Percentiles rank a stretch among this genome's conserved stretches.
These are phyloP conservation scores for Prolemur simus DNA, from an alignment of 2,113 vertebrate species.

Conservation along the genomic window DNA sequence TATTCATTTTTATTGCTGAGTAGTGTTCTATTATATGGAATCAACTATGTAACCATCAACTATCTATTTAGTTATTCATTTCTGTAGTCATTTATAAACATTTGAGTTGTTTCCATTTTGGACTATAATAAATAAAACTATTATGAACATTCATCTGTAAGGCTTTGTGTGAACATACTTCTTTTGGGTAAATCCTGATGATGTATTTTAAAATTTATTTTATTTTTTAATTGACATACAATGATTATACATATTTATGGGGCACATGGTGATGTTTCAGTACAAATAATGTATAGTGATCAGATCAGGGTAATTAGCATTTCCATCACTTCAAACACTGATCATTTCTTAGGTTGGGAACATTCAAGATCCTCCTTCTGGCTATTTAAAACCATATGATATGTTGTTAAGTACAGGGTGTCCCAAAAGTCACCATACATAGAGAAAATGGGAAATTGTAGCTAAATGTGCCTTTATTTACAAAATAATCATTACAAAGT, in stretches of 20 bases:
- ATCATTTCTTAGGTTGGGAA: neutral
- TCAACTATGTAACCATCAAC: neutral
- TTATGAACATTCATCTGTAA: neutral
- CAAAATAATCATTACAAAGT: no score
- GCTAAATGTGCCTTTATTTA: no score
- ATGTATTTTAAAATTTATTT: neutral
- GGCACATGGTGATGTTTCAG: neutral
- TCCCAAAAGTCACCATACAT: no score
- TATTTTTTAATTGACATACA: neutral
- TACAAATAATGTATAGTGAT: neutral
- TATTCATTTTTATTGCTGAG: neutral
- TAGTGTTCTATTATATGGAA: neutral
- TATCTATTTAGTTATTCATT: neutral
- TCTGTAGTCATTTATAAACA: neutral
- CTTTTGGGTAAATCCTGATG: slow-evolving; percentile 7
- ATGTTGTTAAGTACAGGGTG: neutral
- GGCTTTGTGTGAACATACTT: neutral
- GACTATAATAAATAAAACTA: neutral
- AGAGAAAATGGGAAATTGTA: no score
- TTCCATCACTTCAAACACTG: neutral
- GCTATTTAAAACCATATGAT: neutral
- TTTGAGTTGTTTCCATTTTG: neutral
- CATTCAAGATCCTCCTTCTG: neutral
- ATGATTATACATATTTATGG: neutral
- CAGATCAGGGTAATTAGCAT: neutral